Evolutionary conservation across 1,140 invertebrate genomes (phyloP).

Genomic region (Papilio glaucus): DNA sequence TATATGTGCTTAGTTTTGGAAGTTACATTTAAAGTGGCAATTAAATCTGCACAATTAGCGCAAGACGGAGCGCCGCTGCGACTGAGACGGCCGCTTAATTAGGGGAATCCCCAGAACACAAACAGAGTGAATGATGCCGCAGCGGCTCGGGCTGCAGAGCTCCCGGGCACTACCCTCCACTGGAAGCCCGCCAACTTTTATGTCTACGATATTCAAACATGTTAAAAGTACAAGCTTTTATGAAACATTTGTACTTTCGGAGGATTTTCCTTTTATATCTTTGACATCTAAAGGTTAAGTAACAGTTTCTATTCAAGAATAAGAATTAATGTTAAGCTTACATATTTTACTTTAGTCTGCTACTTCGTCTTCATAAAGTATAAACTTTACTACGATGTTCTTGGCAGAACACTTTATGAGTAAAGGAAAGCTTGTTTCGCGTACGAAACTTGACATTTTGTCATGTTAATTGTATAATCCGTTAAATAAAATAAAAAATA

Average conservation of each 20-base stretch:
- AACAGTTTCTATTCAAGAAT: too few species aligned
- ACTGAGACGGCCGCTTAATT: conserved; percentile 27
- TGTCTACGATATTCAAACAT: background rate
- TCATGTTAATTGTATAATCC: too few species aligned
- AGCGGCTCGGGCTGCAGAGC: background rate
- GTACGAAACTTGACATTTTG: too few species aligned
- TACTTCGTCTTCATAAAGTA: too few species aligned
- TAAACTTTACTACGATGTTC: too few species aligned
- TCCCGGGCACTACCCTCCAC: background rate
- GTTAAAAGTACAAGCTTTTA: background rate
- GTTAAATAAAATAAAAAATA: background rate
- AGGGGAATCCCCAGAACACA: conserved; percentile 29
- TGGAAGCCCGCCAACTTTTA: conserved; percentile 24
- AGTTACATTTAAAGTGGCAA: conserved; percentile 21
- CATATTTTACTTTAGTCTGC: too few species aligned
- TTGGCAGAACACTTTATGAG: too few species aligned
- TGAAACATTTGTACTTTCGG: background rate
- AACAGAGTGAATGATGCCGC: conserved; percentile 22
- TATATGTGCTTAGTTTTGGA: background rate
- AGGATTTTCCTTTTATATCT: too few species aligned
- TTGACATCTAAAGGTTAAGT: background rate
- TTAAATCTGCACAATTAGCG: conserved; percentile 30
- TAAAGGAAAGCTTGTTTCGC: too few species aligned
- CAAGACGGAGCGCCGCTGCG: background rate
- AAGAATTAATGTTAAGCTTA: too few species aligned